phyloP scores from a whole-genome alignment of 2,113 vertebrate genomes.

The Trogon melanurus region DNA sequence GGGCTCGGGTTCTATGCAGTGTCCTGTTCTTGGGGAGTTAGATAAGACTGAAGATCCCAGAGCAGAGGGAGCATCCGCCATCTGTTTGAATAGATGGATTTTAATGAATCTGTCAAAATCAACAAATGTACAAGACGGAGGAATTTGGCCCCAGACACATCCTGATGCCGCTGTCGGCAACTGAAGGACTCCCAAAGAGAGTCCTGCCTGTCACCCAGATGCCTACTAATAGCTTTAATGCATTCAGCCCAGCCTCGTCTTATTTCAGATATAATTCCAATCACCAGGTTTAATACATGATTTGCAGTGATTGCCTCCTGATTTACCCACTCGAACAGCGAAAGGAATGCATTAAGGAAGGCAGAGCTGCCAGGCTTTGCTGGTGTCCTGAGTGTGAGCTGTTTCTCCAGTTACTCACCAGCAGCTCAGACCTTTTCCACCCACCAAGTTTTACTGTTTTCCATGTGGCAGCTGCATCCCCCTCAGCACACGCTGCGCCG shows the following conservation, averaged over 20 bases:
- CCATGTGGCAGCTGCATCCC: not conserved
- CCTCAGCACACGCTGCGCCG: not conserved
- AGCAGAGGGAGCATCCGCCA: not conserved
- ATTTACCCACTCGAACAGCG: not conserved
- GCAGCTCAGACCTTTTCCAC: constrained; percentile 41
- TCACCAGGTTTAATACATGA: not conserved
- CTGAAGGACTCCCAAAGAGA: not conserved
- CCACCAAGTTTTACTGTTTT: constrained; percentile 39
- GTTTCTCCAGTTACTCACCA: constrained; percentile 4
- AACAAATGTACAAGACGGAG: not conserved
- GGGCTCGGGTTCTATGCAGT: not conserved
- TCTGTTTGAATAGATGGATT: not conserved
- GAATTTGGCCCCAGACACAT: not conserved
- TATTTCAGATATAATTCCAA: not conserved
- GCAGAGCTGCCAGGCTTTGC: not conserved
- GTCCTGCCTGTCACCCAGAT: not conserved
- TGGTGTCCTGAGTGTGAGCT: not conserved
- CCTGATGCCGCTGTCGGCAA: not conserved
- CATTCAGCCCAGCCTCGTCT: not conserved
- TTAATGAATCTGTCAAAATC: not conserved
- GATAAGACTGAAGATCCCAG: not conserved
- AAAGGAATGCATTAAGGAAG: not conserved
- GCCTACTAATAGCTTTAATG: not conserved
- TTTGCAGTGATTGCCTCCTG: not conserved
- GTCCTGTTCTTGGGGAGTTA: not conserved